A percentile compares a stretch with the other conserved stretches of the same genome.
These are phyloP conservation scores for Probosciger aterrimus DNA, from an alignment of 2,113 vertebrate species.

Conservation along the genomic window DNA sequence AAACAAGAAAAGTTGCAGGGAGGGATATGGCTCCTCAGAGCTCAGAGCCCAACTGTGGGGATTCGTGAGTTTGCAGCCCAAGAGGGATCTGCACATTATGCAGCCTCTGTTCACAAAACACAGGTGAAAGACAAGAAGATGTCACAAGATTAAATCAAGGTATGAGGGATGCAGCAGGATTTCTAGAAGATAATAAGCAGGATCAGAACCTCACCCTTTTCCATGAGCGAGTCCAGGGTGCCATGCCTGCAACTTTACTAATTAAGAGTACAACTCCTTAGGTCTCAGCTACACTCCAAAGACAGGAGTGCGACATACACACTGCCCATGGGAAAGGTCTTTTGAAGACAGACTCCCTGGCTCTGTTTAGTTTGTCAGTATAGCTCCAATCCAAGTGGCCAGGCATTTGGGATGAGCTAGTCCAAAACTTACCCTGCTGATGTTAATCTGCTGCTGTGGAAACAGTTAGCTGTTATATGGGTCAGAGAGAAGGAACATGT, in stretches of 20 bases:
- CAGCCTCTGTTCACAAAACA: background rate
- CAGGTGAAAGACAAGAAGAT: background rate
- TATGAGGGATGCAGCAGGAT: background rate
- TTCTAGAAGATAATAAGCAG: background rate
- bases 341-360: background rate
- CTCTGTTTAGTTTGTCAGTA: background rate
- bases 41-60: fast-evolving
- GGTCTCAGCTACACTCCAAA: background rate
- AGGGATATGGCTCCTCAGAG: background rate
- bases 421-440: background rate
- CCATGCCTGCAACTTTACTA: background rate
- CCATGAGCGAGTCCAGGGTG: fast-evolving
- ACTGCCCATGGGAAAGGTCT: background rate
- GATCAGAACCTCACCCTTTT: background rate
- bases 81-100: background rate
- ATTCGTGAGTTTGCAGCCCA: background rate
- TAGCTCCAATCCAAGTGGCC: background rate
- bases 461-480: background rate
- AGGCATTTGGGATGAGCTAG: background rate
- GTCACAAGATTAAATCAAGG: background rate
- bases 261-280: background rate
- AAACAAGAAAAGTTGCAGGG: background rate
- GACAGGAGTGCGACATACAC: background rate
- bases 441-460: background rate
- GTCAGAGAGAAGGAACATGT: background rate